Evolutionary conservation across 2,888 invertebrate species (phyloP).

Genomic region (Phanerotoma sp.): DNA sequence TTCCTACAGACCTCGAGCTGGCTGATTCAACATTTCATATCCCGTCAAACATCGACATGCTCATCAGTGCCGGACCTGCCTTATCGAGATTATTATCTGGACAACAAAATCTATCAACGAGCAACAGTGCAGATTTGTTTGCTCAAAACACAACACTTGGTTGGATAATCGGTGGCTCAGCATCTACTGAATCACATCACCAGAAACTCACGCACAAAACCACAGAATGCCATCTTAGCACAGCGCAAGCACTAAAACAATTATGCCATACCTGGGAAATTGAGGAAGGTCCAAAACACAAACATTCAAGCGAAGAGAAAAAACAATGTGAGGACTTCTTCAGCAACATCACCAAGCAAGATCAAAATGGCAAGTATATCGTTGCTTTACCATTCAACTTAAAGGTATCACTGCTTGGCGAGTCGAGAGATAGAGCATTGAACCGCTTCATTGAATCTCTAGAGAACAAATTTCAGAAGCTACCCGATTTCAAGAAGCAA

Average conservation of each 20-base stretch:
- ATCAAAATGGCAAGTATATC: slow-evolving; percentile 15
- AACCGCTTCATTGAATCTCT: slow-evolving; percentile 18
- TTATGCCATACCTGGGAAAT: background rate
- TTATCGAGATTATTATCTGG: slow-evolving; percentile 9
- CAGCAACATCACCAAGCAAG: background rate
- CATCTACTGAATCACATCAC: background rate
- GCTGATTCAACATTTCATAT: slow-evolving; percentile 26
- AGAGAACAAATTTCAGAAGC: slow-evolving; percentile 13
- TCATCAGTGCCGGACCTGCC: slow-evolving; percentile 18
- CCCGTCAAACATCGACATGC: slow-evolving; percentile 15
- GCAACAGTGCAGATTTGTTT: slow-evolving; percentile 3
- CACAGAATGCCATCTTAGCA: background rate
- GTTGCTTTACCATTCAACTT: slow-evolving; percentile 27
- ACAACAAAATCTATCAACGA: slow-evolving; percentile 11
- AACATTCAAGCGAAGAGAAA: slow-evolving; percentile 1
- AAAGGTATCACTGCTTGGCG: slow-evolving; percentile 1
- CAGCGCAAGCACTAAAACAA: background rate
- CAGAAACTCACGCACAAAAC: background rate
- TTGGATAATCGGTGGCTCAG: slow-evolving; percentile 21
- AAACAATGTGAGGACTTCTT: slow-evolving; percentile 18
- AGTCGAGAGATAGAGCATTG: slow-evolving; percentile 10
- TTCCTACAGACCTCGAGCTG: slow-evolving; percentile 6
- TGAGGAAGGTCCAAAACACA: background rate
- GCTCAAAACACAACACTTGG: slow-evolving; percentile 21
- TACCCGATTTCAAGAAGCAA: slow-evolving; percentile 14